Evolutionary conservation across 2,113 vertebrate species (phyloP).

Genomic region (Sminthopsis crassicaudata): DNA sequence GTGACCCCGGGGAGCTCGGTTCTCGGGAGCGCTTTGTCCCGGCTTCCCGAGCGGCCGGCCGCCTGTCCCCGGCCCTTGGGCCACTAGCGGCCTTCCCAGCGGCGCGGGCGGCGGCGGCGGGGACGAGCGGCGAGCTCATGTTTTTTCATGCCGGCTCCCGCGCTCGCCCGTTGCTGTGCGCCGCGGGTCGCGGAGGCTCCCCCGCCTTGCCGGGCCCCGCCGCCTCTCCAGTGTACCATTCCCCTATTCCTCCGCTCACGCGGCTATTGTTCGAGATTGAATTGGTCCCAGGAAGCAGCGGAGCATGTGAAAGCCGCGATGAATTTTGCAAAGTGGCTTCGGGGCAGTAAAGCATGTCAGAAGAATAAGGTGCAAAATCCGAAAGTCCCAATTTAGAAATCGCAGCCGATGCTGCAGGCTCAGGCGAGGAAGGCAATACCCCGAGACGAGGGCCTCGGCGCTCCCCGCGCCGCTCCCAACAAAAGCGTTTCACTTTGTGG

Average conservation of each 20-base stretch:
- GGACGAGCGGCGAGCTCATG: slow-evolving; percentile 75
- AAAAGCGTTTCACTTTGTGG: background rate
- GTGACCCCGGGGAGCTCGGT: background rate
- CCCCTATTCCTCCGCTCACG: slow-evolving; percentile 73
- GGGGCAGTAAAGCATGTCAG: slow-evolving; percentile 84
- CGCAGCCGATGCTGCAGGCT: slow-evolving; percentile 69
- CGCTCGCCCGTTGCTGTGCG: slow-evolving; percentile 62
- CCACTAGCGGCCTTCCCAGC: background rate
- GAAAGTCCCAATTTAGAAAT: slow-evolving; percentile 82
- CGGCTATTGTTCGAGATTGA: slow-evolving; percentile 85
- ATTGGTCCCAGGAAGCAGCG: slow-evolving; percentile 86
- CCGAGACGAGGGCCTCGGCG: no score
- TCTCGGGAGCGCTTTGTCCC: slow-evolving; percentile 51
- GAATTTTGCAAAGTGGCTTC: slow-evolving; percentile 86
- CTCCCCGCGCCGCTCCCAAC: no score
- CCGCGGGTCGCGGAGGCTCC: background rate
- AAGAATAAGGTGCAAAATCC: slow-evolving; percentile 82
- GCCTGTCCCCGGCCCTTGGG: background rate
- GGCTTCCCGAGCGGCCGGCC: slow-evolving; percentile 42
- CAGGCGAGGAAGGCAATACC: slow-evolving; percentile 60
- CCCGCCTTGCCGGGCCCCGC: background rate
- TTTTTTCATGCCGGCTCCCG: slow-evolving; percentile 82
- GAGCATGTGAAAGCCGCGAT: slow-evolving; percentile 83
- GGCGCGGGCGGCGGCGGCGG: slow-evolving; percentile 42
- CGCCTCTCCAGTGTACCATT: slow-evolving; percentile 76